Evolutionary conservation across 2,797 vertebrate genomes (phyloP), one percentile per base, ranked within the genome.

Genomic region (Falco columbarius): DNA sequence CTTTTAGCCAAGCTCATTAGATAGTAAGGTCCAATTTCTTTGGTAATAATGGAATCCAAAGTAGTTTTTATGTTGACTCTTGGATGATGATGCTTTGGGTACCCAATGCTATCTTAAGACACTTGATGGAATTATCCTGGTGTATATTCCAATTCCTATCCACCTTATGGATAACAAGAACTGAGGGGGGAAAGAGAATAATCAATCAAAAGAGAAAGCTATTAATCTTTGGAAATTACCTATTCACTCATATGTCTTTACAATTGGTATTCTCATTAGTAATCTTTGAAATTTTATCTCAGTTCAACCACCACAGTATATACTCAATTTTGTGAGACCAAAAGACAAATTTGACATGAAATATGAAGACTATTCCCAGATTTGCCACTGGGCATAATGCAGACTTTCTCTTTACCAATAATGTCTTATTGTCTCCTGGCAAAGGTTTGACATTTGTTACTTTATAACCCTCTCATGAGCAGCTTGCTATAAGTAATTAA

Each of bases 401-500:
- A 83, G 86, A 77, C 10, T 87, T 40, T 74, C 36, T 46, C 46
- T 73, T 91, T 87, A 59, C 10, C n/a, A 58, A 12, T 74, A 73
- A 36, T 16, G 2, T 71, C 47, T 65, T 86, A 47, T 12, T 72
- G 38, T 76, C 15, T 75, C 32, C 44, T 94, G 76, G 55, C 68
- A 96, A 93, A 92, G 12, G 9, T 82, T 61, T 94, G 65, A 90
- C 90, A 89, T 89, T 89, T 91, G 55, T 73, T 93, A 36, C 24
- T 77, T 89, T 83, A 58, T 55, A 71, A 34, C 32, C 27, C 32
- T 89, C 85, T 93, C 81, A 73, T 76, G 38, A 67, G 23, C 62
- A 92, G 74, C 70, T 77, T 93, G 26, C n/a, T 95, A 10, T 70
- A 89, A 93, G 67, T 85, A 76, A 96, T 96, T 97, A 95, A 93